These are phyloP conservation scores for Centruroides vittatus DNA, from an alignment of 1,140 invertebrate species.

Conservation along the genomic window DNA sequence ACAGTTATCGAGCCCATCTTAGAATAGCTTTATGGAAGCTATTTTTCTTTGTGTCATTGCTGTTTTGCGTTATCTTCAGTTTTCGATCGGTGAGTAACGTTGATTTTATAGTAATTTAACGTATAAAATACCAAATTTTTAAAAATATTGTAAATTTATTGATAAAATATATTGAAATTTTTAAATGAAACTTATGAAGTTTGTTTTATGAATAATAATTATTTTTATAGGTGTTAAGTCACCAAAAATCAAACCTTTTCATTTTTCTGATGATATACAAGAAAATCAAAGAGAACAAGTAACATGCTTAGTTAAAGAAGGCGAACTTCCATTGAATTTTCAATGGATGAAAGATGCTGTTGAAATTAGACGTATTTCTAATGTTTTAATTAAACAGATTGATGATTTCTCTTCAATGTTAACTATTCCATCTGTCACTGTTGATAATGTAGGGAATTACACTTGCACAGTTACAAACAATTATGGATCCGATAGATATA, in stretches of 20 bases:
- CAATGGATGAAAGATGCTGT: conserved; percentile 10
- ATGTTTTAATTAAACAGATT: neutral
- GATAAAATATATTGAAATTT: too few species aligned
- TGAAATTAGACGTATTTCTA: neutral
- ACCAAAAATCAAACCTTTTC: neutral
- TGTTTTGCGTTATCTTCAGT: too few species aligned
- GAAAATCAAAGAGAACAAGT: neutral
- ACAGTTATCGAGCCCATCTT: too few species aligned
- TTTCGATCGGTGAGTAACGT: too few species aligned
- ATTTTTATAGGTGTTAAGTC: neutral
- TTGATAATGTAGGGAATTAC: conserved; percentile 11
- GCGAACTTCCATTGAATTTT: conserved; percentile 4
- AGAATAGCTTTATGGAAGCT: too few species aligned
- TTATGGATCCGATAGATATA: conserved; percentile 5
- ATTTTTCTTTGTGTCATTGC: too few species aligned
- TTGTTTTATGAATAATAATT: neutral
- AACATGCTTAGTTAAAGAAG: neutral
- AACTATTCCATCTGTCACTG: neutral
- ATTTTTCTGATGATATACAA: neutral
- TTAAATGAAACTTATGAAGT: too few species aligned
- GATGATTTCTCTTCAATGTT: conserved; percentile 4
- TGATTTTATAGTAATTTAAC: too few species aligned
- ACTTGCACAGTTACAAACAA: conserved; percentile 12
- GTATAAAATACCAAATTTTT: too few species aligned
- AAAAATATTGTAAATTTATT: too few species aligned